Percentiles rank a stretch among this genome's conserved stretches.
Evolutionary conservation across 2,888 invertebrate genomes (phyloP).

Genomic region (Eudasyphora cyanicolor): DNA sequence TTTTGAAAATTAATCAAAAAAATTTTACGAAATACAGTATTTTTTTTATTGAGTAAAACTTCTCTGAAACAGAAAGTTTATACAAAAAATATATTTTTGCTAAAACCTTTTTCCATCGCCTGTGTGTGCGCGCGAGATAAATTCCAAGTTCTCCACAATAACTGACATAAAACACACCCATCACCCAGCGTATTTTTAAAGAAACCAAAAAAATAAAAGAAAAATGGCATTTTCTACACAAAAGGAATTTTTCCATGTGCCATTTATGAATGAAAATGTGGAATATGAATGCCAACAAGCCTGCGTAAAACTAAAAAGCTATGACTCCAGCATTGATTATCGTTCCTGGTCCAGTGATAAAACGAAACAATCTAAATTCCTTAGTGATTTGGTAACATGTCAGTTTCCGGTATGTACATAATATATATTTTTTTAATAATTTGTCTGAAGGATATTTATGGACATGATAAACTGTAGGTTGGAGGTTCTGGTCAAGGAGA

Average conservation of each 20-base stretch:
- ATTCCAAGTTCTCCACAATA: slow-evolving; percentile 63
- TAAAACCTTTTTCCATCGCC: neutral
- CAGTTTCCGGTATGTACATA: slow-evolving; percentile 68
- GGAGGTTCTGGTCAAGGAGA: neutral
- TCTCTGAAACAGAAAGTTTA: neutral
- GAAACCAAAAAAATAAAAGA: too few species aligned
- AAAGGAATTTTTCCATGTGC: slow-evolving; percentile 76
- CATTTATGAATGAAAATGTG: slow-evolving; percentile 72
- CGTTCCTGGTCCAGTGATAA: slow-evolving; percentile 76
- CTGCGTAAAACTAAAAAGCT: slow-evolving; percentile 74
- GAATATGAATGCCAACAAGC: slow-evolving; percentile 70
- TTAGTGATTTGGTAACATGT: slow-evolving; percentile 75
- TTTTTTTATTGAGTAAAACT: slow-evolving; percentile 54
- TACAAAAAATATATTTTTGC: neutral
- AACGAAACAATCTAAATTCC: slow-evolving; percentile 73
- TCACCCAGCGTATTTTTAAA: slow-evolving; percentile 67
- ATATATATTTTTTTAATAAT: too few species aligned
- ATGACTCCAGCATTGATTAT: slow-evolving; percentile 74
- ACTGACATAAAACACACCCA: neutral
- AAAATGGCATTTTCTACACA: slow-evolving; percentile 79
- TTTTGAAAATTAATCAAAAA: slow-evolving; percentile 11
- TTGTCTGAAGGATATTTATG: neutral
- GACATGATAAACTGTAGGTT: neutral
- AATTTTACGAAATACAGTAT: neutral
- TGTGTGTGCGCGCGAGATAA: slow-evolving; percentile 45